phyloP scores from a whole-genome alignment of 2,113 vertebrate species.

The Bos indicus region DNA sequence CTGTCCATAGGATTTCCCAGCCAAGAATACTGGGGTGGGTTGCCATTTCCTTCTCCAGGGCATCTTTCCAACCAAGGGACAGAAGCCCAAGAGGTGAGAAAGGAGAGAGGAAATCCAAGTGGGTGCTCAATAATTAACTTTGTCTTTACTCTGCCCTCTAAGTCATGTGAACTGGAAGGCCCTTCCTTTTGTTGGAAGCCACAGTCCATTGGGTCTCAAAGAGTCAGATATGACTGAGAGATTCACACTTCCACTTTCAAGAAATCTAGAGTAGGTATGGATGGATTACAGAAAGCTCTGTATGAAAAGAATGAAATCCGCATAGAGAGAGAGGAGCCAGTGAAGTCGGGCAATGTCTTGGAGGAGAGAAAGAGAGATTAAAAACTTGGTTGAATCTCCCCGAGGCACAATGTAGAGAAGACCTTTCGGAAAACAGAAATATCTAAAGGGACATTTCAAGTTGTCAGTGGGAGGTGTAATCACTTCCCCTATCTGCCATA shows the following conservation, averaged over 20 bases:
- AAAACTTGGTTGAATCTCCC: not conserved
- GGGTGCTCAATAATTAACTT: not conserved
- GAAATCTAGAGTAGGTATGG: no score
- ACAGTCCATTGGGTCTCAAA: not conserved
- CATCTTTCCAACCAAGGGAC: not conserved
- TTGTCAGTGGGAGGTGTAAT: not conserved
- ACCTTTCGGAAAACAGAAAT: not conserved
- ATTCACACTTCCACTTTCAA: not conserved
- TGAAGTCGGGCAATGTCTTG: not conserved
- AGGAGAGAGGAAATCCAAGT: not conserved
- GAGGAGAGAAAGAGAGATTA: not conserved
- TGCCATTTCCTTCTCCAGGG: not conserved
- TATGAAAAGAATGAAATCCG: not conserved
- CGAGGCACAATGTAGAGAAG: not conserved
- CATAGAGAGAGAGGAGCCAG: no score
- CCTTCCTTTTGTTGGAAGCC: not conserved
- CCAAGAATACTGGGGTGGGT: not conserved
- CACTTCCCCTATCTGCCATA: not conserved
- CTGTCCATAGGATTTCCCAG: not conserved
- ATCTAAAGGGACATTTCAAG: not conserved
- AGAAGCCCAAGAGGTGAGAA: not conserved
- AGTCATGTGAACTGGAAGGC: not conserved
- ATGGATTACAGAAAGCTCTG: not conserved
- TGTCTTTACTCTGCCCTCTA: not conserved
- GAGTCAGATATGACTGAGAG: fast-evolving